phyloP scores from a whole-genome alignment of 2,113 vertebrate species.

The Nycticebus coucang region DNA sequence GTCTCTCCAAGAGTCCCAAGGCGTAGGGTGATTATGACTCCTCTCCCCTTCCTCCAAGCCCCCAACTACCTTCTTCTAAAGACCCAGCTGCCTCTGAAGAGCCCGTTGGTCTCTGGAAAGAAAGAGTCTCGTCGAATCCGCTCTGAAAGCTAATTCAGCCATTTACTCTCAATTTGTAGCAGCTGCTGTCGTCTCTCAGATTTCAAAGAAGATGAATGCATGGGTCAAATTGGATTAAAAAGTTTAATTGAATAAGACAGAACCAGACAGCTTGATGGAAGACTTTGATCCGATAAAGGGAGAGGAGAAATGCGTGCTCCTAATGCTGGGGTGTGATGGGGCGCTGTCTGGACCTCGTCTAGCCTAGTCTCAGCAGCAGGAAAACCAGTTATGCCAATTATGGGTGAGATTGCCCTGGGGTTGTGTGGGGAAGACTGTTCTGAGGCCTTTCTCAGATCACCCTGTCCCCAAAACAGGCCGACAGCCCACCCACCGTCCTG shows the following conservation, averaged over 20 bases:
- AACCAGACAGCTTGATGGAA: conserved; percentile 76
- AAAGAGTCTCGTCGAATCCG: neutral
- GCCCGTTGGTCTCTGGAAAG: neutral
- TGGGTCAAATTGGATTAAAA: conserved; percentile 70
- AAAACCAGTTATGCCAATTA: conserved; percentile 63
- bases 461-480: conserved; percentile 24
- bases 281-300: conserved; percentile 68
- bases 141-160: conserved; percentile 64
- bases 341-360: conserved; percentile 60
- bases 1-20: neutral
- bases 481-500: neutral
- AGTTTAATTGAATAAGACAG: conserved; percentile 76
- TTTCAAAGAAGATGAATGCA: conserved; percentile 77
- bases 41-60: neutral
- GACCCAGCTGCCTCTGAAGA: conserved; percentile 40
- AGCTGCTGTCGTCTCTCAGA: conserved; percentile 77
- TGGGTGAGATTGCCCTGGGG: neutral
- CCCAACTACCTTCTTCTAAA: neutral
- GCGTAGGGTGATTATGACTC: no score
- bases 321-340: neutral
- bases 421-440: neutral
- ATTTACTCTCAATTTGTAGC: conserved; percentile 59
- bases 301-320: conserved; percentile 18
- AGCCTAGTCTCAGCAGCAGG: conserved; percentile 34
- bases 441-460: neutral